These are phyloP conservation scores for Steinernema feltiae DNA, from an alignment of 1,140 invertebrate genomes.

Conservation along the genomic window DNA sequence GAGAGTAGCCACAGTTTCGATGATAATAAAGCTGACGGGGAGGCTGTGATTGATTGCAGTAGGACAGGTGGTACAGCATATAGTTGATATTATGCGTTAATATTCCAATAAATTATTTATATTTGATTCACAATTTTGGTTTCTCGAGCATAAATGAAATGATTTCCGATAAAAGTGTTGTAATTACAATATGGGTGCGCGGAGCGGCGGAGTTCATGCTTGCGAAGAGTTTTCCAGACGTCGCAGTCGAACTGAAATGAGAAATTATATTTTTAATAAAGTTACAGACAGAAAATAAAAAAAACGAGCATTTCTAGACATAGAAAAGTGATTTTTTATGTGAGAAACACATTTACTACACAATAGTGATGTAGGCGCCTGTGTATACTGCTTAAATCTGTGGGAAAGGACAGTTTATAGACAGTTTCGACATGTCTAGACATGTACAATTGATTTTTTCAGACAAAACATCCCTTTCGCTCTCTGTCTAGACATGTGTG, in stretches of 20 bases:
- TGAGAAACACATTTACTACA: too few species aligned
- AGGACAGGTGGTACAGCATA: conserved; percentile 20
- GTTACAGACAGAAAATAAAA: neutral
- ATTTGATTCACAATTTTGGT: too few species aligned
- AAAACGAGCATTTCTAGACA: too few species aligned
- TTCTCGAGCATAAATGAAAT: too few species aligned
- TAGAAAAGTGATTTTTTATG: too few species aligned
- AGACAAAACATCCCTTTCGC: neutral
- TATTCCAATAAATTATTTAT: neutral
- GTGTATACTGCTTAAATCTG: too few species aligned
- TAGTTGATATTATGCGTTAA: conserved; percentile 12
- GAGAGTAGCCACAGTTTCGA: neutral
- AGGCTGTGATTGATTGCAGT: conserved; percentile 15
- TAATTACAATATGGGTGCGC: conserved; percentile 20
- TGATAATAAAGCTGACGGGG: conserved; percentile 10
- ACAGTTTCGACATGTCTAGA: too few species aligned
- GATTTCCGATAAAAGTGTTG: conserved; percentile 13
- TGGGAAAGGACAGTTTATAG: neutral
- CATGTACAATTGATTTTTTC: neutral
- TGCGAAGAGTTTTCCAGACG: conserved; percentile 22
- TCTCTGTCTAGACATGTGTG: too few species aligned
- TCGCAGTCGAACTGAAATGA: conserved; percentile 21
- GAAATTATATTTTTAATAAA: neutral
- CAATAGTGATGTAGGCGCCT: too few species aligned
- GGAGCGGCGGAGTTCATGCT: neutral